Evolutionary conservation across 2,888 invertebrate genomes (phyloP).

Genomic region (Bombylius discolor): DNA sequence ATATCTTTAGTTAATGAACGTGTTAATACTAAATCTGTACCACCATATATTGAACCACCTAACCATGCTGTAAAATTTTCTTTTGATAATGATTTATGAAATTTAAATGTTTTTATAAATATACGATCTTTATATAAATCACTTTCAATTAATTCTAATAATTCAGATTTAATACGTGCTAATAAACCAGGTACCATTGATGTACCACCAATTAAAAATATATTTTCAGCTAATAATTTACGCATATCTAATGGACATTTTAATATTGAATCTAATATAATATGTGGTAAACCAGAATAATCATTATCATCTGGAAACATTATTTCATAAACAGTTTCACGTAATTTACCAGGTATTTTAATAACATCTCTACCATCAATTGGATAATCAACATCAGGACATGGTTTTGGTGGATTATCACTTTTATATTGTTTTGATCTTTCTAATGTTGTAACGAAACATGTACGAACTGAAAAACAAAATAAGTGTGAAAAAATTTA

Average conservation of each 20-base stretch:
- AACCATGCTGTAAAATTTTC: conserved; percentile 78
- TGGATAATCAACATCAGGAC: conserved; percentile 53
- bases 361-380: conserved; percentile 50
- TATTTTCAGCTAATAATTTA: conserved; percentile 61
- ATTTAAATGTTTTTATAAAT: conserved; percentile 54
- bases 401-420: conserved; percentile 37
- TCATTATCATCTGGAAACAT: conserved; percentile 78
- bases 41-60: conserved; percentile 69
- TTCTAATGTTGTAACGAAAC: conserved; percentile 69
- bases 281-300: conserved; percentile 65
- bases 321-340: conserved; percentile 74
- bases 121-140: conserved; percentile 49
- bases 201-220: conserved; percentile 79
- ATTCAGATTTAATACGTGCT: conserved; percentile 64
- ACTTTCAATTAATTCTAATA: conserved; percentile 50
- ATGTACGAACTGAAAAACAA: conserved; percentile 53
- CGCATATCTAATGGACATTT: conserved; percentile 76
- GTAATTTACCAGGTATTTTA: conserved; percentile 50
- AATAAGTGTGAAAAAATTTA: neutral
- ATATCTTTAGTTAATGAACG: conserved; percentile 62
- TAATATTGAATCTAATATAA: conserved; percentile 70
- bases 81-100: conserved; percentile 67
- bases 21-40: conserved; percentile 56
- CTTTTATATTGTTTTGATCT: conserved; percentile 46
- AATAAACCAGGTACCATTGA: conserved; percentile 71